Conservation (phyloP, 1,140 invertebrate species). For the Eurytemora carolleeae region DNA sequence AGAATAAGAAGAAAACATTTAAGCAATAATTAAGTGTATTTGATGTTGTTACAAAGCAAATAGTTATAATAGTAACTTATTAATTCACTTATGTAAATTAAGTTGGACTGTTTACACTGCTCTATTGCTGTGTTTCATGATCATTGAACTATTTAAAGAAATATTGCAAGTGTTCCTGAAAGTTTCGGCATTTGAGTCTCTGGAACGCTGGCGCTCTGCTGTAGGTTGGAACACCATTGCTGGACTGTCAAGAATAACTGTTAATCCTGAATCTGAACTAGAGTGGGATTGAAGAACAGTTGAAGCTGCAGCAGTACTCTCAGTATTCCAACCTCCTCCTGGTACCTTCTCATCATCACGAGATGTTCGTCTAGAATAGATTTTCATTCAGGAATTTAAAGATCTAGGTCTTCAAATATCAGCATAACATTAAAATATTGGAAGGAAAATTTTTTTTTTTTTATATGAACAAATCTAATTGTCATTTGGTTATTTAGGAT, state of each 20-base stretch:
- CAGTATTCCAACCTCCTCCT: too few relatives aligned
- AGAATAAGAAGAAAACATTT: too few relatives aligned
- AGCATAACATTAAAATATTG: neutral
- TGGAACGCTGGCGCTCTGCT: slow-evolving; percentile 14
- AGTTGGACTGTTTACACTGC: too few relatives aligned
- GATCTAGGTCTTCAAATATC: neutral
- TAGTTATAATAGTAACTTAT: too few relatives aligned
- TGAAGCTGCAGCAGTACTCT: slow-evolving; percentile 17
- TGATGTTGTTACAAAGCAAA: too few relatives aligned
- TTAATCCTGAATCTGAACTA: slow-evolving; percentile 37
- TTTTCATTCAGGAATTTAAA: neutral
- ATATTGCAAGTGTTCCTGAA: neutral
- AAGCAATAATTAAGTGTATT: too few relatives aligned
- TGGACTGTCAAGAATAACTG: slow-evolving; percentile 38
- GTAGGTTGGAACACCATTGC: slow-evolving; percentile 22
- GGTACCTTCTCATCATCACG: neutral
- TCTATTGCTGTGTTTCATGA: too few relatives aligned
- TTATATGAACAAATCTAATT: too few relatives aligned
- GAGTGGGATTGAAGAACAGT: slow-evolving; percentile 33
- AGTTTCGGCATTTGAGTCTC: slow-evolving; percentile 16
- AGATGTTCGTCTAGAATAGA: neutral
- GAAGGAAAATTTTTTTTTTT: neutral
- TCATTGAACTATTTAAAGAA: too few relatives aligned
- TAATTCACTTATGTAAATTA: too few relatives aligned
- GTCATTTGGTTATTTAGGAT: too few relatives aligned